phyloP scores from a whole-genome alignment of 1,140 invertebrate species.

The Calephelis virginiensis region DNA sequence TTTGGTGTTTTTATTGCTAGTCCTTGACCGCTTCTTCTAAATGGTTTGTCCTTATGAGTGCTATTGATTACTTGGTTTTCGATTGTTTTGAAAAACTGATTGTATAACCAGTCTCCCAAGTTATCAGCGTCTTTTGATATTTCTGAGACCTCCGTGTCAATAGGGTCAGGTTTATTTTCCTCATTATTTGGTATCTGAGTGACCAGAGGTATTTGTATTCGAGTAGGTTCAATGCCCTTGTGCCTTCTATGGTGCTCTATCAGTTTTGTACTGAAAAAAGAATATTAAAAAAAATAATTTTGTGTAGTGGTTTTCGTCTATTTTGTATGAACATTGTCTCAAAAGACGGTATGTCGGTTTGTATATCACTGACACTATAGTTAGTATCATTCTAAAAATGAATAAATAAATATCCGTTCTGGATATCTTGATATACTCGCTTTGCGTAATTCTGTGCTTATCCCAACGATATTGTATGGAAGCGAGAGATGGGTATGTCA shows the following conservation, averaged over 20 bases:
- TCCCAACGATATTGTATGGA: no score
- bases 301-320: background rate
- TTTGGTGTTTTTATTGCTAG: constrained; percentile 35
- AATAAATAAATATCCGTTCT: no score
- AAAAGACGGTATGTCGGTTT: no score
- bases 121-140: constrained; percentile 55
- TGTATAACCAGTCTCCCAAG: constrained; percentile 67
- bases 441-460: no score
- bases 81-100: constrained; percentile 63
- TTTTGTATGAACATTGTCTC: no score
- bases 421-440: no score
- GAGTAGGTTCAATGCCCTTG: constrained; percentile 35
- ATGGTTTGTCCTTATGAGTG: constrained; percentile 27
- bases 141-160: constrained; percentile 42
- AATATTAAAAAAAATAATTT: background rate
- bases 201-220: constrained; percentile 17
- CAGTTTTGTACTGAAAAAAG: constrained; percentile 50
- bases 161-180: constrained; percentile 10
- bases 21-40: constrained; percentile 27
- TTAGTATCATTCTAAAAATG: no score
- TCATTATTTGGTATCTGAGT: background rate
- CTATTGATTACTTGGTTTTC: constrained; percentile 27
- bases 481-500: no score
- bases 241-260: constrained; percentile 42
- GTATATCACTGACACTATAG: no score